These are phyloP conservation scores for Oreochromis aureus DNA, from an alignment of 2,113 vertebrate species.

Conservation along the genomic window DNA sequence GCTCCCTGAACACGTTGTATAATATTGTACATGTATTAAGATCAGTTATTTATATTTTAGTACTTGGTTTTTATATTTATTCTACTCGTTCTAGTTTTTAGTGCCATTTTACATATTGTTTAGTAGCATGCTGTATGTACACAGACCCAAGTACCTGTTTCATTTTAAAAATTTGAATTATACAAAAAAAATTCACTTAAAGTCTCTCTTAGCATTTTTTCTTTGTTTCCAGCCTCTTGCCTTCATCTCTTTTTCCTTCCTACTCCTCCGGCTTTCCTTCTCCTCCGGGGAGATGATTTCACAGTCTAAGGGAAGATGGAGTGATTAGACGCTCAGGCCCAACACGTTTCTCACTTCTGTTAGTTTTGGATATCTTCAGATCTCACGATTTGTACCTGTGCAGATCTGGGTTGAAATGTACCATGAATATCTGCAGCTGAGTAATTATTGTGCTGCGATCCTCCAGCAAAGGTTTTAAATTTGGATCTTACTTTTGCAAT, in stretches of 20 bases:
- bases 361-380: slow-evolving; percentile 14
- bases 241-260: background rate
- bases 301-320: slow-evolving; percentile 55
- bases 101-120: background rate
- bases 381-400: background rate
- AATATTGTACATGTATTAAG: background rate
- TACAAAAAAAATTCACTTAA: background rate
- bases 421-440: background rate
- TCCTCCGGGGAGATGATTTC: slow-evolving; percentile 63
- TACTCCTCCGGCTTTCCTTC: background rate
- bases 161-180: background rate
- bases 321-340: slow-evolving; percentile 48
- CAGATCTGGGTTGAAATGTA: background rate
- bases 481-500: background rate
- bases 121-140: background rate
- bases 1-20: background rate
- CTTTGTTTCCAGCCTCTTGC: background rate
- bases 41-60: background rate
- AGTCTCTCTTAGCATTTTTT: background rate
- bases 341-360: background rate
- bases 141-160: background rate
- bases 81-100: background rate
- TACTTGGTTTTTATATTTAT: background rate
- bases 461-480: background rate
- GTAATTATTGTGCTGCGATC: background rate